These are phyloP conservation scores for Platorchestia sp. DNA, from an alignment of 1,140 invertebrate species.

Conservation along the genomic window DNA sequence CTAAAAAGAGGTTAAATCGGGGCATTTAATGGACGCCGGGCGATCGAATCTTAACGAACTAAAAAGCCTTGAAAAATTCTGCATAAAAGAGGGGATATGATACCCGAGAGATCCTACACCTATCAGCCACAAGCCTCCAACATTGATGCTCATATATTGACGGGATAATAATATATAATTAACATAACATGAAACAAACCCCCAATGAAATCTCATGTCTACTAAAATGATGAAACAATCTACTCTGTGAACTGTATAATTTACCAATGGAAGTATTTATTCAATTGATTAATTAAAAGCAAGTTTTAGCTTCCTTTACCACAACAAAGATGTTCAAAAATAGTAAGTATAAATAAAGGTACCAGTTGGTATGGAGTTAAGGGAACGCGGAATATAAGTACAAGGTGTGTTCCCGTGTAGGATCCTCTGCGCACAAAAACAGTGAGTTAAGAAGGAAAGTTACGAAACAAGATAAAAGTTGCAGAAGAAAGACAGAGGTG, in stretches of 20 bases:
- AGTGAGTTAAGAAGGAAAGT: too few relatives aligned
- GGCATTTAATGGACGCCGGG: conserved; percentile 20
- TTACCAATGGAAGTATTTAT: neutral
- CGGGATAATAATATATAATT: neutral
- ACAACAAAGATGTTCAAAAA: too few relatives aligned
- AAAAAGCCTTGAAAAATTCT: neutral
- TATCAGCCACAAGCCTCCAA: neutral
- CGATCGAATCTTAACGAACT: conserved; percentile 14
- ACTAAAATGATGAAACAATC: neutral
- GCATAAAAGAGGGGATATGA: neutral
- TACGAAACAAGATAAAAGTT: too few relatives aligned
- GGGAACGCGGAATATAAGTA: too few relatives aligned
- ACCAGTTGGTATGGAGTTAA: too few relatives aligned
- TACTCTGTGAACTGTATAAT: neutral
- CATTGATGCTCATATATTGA: neutral
- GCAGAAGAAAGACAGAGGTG: too few relatives aligned
- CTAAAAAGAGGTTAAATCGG: conserved; percentile 26
- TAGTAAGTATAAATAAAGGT: too few relatives aligned
- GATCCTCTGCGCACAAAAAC: too few relatives aligned
- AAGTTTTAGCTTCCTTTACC: too few relatives aligned
- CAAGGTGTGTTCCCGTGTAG: too few relatives aligned
- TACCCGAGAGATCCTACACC: neutral
- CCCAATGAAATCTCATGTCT: neutral
- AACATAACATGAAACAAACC: neutral
- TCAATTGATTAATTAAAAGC: too few relatives aligned